phyloP scores from a whole-genome alignment of 1,140 invertebrate species.

The Sycophaga agraensis region DNA sequence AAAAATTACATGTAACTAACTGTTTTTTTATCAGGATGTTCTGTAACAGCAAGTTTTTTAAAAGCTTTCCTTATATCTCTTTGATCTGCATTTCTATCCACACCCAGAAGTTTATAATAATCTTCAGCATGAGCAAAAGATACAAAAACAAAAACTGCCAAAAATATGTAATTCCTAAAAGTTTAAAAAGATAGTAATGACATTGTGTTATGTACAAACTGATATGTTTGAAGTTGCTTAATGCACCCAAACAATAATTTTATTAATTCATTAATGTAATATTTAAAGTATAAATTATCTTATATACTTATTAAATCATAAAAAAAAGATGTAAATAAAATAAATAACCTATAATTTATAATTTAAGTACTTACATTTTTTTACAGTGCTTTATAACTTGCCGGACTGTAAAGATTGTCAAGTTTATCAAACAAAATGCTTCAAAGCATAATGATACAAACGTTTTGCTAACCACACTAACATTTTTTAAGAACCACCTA shows the following conservation, averaged over 20 bases:
- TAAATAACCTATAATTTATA: not conserved
- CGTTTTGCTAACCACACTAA: not conserved
- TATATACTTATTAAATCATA: not conserved
- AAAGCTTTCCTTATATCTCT: slow-evolving; percentile 80
- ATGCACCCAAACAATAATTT: no score
- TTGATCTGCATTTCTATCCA: slow-evolving; percentile 69
- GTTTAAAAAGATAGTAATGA: no score
- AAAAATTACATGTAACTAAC: slow-evolving; percentile 57
- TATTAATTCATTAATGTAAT: not conserved
- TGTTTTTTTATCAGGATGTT: slow-evolving; percentile 85
- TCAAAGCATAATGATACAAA: not conserved
- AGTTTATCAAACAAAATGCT: not conserved
- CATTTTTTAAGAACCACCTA: slow-evolving; percentile 3
- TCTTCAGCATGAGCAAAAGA: slow-evolving; percentile 41
- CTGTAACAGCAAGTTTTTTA: slow-evolving; percentile 76
- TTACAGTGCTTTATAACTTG: not conserved
- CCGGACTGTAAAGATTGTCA: no score
- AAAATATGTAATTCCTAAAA: not conserved
- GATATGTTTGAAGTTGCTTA: no score
- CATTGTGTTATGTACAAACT: no score
- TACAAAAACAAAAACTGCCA: slow-evolving; percentile 31
- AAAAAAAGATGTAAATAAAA: not conserved
- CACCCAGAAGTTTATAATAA: slow-evolving; percentile 71
- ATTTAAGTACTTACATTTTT: slow-evolving; percentile 16
- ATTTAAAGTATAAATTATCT: not conserved